phyloP scores from a whole-genome alignment of 2,888 invertebrate genomes.

The Troides helena region DNA sequence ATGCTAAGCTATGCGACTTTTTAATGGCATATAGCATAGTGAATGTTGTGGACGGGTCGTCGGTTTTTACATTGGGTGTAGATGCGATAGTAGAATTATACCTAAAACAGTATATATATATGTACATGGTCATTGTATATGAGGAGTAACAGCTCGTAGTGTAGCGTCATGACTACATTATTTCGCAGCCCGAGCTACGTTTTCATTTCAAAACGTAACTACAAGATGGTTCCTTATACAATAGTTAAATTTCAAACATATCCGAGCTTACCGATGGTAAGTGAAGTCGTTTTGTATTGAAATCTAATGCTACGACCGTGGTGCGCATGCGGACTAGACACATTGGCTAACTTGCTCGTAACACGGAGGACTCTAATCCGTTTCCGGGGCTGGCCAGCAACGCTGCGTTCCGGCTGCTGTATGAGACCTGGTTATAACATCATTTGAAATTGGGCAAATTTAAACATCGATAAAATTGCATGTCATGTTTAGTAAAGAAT shows the following conservation, averaged over 20 bases:
- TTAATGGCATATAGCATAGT: conserved; percentile 58
- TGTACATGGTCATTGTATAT: conserved; percentile 53
- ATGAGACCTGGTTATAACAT: too few species aligned
- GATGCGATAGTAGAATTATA: conserved; percentile 37
- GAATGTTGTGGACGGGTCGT: conserved; percentile 57
- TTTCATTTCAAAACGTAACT: conserved; percentile 38
- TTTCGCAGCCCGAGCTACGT: conserved; percentile 46
- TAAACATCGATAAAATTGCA: not conserved
- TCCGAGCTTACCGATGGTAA: conserved; percentile 33
- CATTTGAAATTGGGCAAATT: too few species aligned
- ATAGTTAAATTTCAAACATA: conserved; percentile 51
- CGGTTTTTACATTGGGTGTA: conserved; percentile 43
- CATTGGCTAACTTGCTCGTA: conserved; percentile 6
- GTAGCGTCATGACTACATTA: conserved; percentile 52
- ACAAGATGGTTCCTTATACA: conserved; percentile 40
- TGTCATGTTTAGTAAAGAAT: conserved; percentile 20
- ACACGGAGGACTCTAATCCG: not conserved
- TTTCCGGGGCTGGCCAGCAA: too few species aligned
- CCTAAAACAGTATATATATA: conserved; percentile 38
- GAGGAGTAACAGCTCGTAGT: conserved; percentile 51
- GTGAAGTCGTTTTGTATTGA: conserved; percentile 5
- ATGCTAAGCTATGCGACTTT: conserved; percentile 61
- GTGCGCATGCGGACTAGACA: conserved; percentile 21
- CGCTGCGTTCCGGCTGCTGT: too few species aligned
- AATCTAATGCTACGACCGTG: conserved; percentile 5